Percentiles rank a stretch among this genome's conserved stretches.
phyloP scores from a whole-genome alignment of 2,113 vertebrate genomes.

The Pseudois nayaur region DNA sequence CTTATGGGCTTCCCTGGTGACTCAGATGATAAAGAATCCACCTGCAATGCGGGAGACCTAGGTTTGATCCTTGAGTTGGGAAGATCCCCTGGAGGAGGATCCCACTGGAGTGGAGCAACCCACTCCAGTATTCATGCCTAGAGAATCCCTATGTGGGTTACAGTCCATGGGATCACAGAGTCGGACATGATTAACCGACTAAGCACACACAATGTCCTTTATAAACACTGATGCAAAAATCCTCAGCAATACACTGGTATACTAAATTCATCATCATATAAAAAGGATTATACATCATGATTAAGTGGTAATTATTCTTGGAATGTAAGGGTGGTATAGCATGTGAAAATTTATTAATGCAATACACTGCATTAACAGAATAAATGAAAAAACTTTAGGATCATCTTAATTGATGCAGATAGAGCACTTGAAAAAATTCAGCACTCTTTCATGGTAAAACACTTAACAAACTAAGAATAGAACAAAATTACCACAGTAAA shows the following conservation, averaged over 20 bases:
- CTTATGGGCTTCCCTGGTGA: neutral
- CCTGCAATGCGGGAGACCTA: neutral
- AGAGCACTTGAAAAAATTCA: neutral
- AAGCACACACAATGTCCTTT: neutral
- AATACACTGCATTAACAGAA: neutral
- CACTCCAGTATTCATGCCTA: neutral
- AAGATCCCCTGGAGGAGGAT: neutral
- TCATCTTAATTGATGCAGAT: neutral
- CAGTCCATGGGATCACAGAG: neutral
- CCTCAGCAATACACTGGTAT: neutral
- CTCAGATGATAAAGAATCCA: neutral
- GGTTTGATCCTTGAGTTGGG: neutral
- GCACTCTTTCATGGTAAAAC: neutral
- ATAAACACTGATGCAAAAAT: neutral
- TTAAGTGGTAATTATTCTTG: neutral
- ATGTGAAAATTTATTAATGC: neutral
- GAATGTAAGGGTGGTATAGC: neutral
- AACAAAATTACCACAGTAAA: neutral
- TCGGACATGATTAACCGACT: fast-evolving
- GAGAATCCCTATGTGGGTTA: neutral
- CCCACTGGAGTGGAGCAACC: neutral
- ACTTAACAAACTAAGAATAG: neutral
- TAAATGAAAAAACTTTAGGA: neutral
- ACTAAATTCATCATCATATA: neutral
- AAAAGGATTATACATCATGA: neutral